Evolutionary conservation across 1,140 invertebrate species (phyloP), one percentile per base, ranked within the genome.

Genomic region (Papilio aristodemus): DNA sequence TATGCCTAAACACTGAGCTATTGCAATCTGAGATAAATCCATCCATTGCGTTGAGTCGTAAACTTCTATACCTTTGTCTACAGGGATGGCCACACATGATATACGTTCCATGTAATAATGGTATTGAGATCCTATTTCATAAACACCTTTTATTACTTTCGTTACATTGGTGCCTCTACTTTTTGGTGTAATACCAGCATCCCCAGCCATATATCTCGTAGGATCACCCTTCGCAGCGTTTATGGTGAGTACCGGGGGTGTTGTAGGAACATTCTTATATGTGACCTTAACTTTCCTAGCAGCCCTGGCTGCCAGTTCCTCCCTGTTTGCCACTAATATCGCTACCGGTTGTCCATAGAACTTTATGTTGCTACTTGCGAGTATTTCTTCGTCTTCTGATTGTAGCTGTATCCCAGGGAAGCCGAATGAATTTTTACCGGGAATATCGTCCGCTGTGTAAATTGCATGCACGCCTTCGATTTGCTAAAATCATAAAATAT

Each of bases 261-360:
- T 57, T n/a, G 68, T 75, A 1, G 66, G 77, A 0, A 83, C 78
- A 72, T 90, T 92, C 75, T 84, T 85, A 60, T 97, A 96, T 8
- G 92, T 93, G 11, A 97, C 91, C 84, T 94, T 93, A 0, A 97
- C 95, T 80, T 93, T 90, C 67, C 93, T 93, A 0, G 94, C 93
- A 5, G 94, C 95, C 11, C 93, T 89, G 2, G 93, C 90, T 4
- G 95, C 96, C 54, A 94, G 74, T 17, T 92, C 87, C 71, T 94
- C 91, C 39, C 90, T 93, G 36, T 92, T 79, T 0, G 96, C 96
- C 0, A 95, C 94, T 0, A 97, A 86, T 6, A 97, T 87, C 0
- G 96, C 96, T 2, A 96, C 80, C 0, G 95, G 93, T 84, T 97
- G 96, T 0, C 95, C 95, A 54, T 95, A 94, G 79, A 93, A 95